Base-by-base conservation (phyloP, 2,113 vertebrate species). In the Silurus asotus region DNA sequence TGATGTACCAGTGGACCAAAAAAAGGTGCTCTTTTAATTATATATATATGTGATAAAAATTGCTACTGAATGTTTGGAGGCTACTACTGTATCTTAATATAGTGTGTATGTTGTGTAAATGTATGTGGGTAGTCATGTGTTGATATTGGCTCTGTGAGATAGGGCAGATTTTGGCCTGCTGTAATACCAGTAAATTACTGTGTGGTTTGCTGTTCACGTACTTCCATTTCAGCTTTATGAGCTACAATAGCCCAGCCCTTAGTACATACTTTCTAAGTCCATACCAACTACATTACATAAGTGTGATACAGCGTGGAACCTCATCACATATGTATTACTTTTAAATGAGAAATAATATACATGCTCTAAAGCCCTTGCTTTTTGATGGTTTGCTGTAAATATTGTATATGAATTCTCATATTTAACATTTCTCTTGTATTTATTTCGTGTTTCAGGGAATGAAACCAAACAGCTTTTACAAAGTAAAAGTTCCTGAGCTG, bases 391-490 rank as follows among this genome's bases (percentile, higher is more conserved):
- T 19, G 48, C 37, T 53, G 25, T 15, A 62, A 11, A 74, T 23
- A 8, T 14, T 6, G 9, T 65, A 48, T 13, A 10, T 81, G 64
- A 86, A 58, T 2, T 72, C 19, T 48, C 17, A 2, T 70, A 8
- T 83, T 8, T 15, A 72, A 87, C 17, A 37, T 48, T 14, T 81
- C 48, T 76, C 62, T 10, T 84, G 37, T 84, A 19, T 25, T 79
- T 28, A 19, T 83, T 58, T 20, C 80, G n/a, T 81, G 15, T 82
- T 45, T 28, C 92, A 99, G 98, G 98, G 98, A 69, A 96, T 97
- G 62, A 99, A 99, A 91, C 98, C 98, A 0, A 97, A 97, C 94
- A 99, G 98, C 89, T 99, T 99, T 94, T 96, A 96, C 95, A 99
- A 99, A 90, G 98, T 99, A 90, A 98, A 97, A 92, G 97, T 99